phyloP scores from a whole-genome alignment of 2,888 invertebrate species.

The Andrena marginata region DNA sequence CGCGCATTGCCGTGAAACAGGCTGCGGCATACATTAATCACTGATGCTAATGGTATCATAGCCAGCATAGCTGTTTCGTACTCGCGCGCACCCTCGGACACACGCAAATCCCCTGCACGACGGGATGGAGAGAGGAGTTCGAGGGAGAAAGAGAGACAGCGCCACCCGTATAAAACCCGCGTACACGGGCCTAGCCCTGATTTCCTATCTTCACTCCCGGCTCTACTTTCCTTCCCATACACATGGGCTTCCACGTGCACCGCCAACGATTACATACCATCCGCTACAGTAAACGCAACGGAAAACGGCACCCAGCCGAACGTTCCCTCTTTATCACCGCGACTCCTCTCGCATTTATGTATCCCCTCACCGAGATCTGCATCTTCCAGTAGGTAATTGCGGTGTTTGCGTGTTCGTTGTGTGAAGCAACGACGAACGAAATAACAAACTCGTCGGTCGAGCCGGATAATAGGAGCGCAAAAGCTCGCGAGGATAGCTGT shows the following conservation, averaged over 20 bases:
- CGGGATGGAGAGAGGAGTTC: constrained; percentile 26
- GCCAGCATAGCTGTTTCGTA: constrained; percentile 77
- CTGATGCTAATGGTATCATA: constrained; percentile 84
- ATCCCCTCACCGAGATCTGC: background rate
- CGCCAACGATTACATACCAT: background rate
- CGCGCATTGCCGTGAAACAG: constrained; percentile 77
- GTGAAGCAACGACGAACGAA: background rate
- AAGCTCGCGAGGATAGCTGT: too few relatives aligned
- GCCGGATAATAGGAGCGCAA: too few relatives aligned
- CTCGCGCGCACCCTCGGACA: constrained; percentile 57
- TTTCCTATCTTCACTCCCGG: constrained; percentile 29
- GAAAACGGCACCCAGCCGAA: constrained; percentile 38
- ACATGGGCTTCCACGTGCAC: background rate
- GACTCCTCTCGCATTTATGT: background rate
- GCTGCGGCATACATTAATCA: constrained; percentile 84
- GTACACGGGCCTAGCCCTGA: constrained; percentile 15
- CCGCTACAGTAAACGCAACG: constrained; percentile 8
- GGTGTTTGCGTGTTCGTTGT: background rate
- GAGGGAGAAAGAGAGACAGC: constrained; percentile 31
- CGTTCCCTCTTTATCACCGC: constrained; percentile 20
- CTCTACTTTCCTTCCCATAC: constrained; percentile 30
- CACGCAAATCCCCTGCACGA: constrained; percentile 33
- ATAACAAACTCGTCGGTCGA: too few relatives aligned
- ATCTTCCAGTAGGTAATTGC: background rate
- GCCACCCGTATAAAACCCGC: constrained; percentile 48